A percentile compares a stretch with the other conserved stretches of the same genome.
phyloP scores from a whole-genome alignment of 2,113 vertebrate species.

The Chrysochloris asiatica region DNA sequence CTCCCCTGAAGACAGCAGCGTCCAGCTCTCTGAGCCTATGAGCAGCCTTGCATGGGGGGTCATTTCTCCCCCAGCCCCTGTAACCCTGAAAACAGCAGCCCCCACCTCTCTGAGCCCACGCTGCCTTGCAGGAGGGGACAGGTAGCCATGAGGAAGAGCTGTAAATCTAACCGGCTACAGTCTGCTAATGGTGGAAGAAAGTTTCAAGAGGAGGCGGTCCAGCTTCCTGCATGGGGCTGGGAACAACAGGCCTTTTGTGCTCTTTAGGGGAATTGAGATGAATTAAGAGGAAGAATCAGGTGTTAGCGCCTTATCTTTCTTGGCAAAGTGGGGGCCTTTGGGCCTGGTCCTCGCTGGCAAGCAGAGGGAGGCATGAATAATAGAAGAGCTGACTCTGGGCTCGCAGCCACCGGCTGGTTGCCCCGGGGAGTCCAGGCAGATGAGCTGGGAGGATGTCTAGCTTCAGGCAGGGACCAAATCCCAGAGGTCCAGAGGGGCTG shows the following conservation, averaged over 20 bases:
- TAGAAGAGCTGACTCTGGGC: slow-evolving; percentile 33
- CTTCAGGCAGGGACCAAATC: neutral
- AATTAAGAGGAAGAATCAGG: neutral
- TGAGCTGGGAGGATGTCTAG: accelerated
- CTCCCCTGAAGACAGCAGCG: too few relatives aligned
- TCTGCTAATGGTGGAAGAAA: slow-evolving; percentile 77
- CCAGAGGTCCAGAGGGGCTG: neutral
- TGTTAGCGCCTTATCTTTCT: slow-evolving; percentile 61
- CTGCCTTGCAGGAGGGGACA: slow-evolving; percentile 62
- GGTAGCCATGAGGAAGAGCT: slow-evolving; percentile 69
- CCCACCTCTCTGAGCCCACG: too few relatives aligned
- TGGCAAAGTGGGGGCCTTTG: slow-evolving; percentile 46
- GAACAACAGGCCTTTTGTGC: slow-evolving; percentile 66
- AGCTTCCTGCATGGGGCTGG: slow-evolving; percentile 20
- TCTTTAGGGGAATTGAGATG: neutral
- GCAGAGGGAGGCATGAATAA: slow-evolving; percentile 51
- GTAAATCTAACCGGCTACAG: slow-evolving; percentile 76
- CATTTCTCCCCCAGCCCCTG: too few relatives aligned
- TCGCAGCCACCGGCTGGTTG: neutral
- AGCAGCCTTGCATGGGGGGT: too few relatives aligned
- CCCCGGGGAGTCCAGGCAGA: accelerated
- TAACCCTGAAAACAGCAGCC: too few relatives aligned
- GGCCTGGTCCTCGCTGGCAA: slow-evolving; percentile 48
- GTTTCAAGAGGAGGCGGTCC: slow-evolving; percentile 76
- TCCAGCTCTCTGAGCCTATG: too few relatives aligned